Evolutionary conservation across 2,113 vertebrate species (phyloP).

Genomic region (Enhydra lutris): DNA sequence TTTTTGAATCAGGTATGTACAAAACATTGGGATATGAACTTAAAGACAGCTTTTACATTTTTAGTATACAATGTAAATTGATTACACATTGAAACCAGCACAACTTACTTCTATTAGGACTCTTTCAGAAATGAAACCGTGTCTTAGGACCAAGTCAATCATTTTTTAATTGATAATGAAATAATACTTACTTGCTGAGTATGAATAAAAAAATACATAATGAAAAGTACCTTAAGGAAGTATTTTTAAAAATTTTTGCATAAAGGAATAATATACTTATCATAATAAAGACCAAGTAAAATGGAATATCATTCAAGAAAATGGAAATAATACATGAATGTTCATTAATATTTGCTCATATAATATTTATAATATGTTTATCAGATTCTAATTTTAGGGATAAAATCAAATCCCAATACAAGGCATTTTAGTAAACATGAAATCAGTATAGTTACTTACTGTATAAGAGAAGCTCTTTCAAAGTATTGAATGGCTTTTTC

Average conservation of each 20-base stretch:
- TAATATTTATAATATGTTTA: constrained; percentile 1
- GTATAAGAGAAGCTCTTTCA: constrained; percentile 96
- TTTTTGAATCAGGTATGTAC: neutral
- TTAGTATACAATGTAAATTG: neutral
- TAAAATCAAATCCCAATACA: constrained; percentile 19
- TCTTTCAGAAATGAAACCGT: constrained; percentile 21
- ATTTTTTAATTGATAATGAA: constrained; percentile 33
- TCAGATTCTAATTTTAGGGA: constrained; percentile 21
- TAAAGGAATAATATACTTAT: constrained; percentile 26
- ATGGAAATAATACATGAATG: neutral
- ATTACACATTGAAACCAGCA: neutral
- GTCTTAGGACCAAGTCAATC: neutral
- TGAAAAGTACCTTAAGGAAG: constrained; percentile 38
- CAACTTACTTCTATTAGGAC: neutral
- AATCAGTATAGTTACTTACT: constrained; percentile 87
- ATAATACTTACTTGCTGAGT: constrained; percentile 4
- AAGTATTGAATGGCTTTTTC: constrained; percentile 99
- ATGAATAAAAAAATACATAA: neutral
- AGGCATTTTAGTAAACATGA: constrained; percentile 56
- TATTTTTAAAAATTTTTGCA: neutral
- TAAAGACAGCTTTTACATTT: neutral
- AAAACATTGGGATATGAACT: neutral
- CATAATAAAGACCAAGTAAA: neutral
- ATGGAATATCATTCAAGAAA: constrained; percentile 51
- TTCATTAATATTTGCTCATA: neutral